Conservation (phyloP, 2,797 vertebrate species). For the Decapterus maruadsi region DNA sequence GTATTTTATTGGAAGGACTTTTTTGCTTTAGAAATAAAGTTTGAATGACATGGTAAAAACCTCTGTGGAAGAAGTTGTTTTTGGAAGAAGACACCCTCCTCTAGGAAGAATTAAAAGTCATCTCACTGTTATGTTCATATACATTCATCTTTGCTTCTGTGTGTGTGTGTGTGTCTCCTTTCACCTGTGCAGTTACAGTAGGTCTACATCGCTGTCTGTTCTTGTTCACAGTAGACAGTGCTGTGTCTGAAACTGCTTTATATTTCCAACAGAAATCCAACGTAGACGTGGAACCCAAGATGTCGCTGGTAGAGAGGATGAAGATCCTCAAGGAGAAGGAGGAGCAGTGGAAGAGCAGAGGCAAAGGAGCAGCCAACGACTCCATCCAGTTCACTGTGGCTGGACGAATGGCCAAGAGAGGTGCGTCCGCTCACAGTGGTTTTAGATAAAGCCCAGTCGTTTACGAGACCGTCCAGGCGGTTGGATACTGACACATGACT, state of each 20-base stretch:
- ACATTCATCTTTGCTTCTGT: background rate
- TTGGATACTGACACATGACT: background rate
- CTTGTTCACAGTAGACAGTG: no score
- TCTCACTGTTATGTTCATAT: background rate
- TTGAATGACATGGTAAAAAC: constrained; percentile 10
- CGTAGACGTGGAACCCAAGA: constrained; percentile 78
- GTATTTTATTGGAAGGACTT: constrained; percentile 23
- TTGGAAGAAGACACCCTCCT: background rate
- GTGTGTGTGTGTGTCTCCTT: background rate
- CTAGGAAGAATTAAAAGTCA: constrained; percentile 15
- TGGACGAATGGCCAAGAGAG: constrained; percentile 88
- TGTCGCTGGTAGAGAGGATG: constrained; percentile 84
- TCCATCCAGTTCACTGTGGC: constrained; percentile 88
- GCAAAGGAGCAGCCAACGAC: constrained; percentile 88
- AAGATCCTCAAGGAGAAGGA: constrained; percentile 87
- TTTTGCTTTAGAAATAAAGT: constrained; percentile 15
- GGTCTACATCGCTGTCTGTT: background rate
- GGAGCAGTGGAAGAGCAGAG: constrained; percentile 86
- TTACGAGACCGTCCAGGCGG: no score
- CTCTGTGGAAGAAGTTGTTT: constrained; percentile 14
- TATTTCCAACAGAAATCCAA: constrained; percentile 77
- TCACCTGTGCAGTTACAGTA: background rate
- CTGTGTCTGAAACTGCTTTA: background rate
- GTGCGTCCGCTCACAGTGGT: constrained; percentile 34
- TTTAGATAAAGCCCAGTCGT: no score